Conservation (phyloP, 2,888 invertebrate species). For the Ferrisia virgata region DNA sequence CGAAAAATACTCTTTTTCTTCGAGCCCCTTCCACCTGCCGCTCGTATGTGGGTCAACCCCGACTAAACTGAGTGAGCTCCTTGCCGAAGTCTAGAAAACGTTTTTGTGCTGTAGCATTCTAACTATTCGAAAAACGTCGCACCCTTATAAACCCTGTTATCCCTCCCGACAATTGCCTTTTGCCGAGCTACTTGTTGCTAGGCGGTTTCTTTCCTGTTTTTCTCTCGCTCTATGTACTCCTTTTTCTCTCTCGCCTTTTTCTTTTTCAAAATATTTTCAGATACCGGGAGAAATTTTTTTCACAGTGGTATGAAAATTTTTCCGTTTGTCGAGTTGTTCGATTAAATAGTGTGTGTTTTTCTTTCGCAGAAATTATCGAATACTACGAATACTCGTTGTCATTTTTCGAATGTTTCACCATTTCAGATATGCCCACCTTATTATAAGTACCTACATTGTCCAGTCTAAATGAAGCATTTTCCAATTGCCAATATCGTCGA, state of each 20-base stretch:
- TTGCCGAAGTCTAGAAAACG: constrained; percentile 34
- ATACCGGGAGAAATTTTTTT: background rate
- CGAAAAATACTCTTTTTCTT: constrained; percentile 42
- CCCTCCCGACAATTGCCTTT: constrained; percentile 40
- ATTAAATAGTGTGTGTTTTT: no score
- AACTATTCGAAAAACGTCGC: constrained; percentile 45
- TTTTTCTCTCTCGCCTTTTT: background rate
- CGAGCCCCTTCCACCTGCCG: background rate
- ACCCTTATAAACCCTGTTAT: constrained; percentile 38
- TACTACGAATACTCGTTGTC: no score
- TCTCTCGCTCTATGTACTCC: background rate
- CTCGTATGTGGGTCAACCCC: constrained; percentile 43
- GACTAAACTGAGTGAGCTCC: constrained; percentile 44
- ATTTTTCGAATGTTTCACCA: no score
- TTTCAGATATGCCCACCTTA: no score
- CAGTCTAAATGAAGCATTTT: no score
- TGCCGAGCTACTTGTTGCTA: constrained; percentile 44
- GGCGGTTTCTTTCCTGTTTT: constrained; percentile 31
- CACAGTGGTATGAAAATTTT: constrained; percentile 29
- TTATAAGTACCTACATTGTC: no score
- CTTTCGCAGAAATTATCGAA: background rate
- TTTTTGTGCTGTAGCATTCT: constrained; percentile 42
- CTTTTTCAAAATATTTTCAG: background rate
- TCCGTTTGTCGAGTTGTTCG: no score
- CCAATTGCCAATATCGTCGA: no score